phyloP scores from a whole-genome alignment of 2,113 vertebrate genomes.

The Oryzias woworae region DNA sequence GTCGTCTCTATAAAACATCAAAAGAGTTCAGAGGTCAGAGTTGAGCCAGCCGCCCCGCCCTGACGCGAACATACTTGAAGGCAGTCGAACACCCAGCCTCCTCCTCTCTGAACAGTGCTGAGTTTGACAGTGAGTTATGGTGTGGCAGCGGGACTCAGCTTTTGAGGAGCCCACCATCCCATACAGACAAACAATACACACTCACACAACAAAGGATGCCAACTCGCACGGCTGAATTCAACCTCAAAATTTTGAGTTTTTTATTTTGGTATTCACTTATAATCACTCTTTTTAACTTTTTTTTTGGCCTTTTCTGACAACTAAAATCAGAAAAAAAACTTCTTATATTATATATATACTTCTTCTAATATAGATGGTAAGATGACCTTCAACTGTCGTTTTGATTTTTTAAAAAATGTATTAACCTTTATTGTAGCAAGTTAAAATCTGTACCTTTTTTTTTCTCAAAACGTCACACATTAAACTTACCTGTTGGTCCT shows the following conservation, averaged over 20 bases:
- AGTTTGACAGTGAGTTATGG: slow-evolving; percentile 70
- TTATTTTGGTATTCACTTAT: no score
- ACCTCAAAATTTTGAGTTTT: slow-evolving; percentile 39
- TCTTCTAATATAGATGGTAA: no score
- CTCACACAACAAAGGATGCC: slow-evolving; percentile 21
- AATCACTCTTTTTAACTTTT: no score
- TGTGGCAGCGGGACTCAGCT: slow-evolving; percentile 60
- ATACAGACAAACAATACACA: slow-evolving; percentile 34
- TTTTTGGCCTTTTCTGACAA: no score
- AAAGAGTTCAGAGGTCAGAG: slow-evolving; percentile 70
- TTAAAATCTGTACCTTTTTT: no score
- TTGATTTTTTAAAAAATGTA: no score
- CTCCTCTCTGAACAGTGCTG: slow-evolving; percentile 36
- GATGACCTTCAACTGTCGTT: no score
- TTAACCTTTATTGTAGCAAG: no score
- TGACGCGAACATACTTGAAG: slow-evolving; percentile 28
- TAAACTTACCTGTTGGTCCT: no score
- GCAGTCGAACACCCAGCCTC: slow-evolving; percentile 30
- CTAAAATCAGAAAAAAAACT: no score
- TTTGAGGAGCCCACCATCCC: slow-evolving; percentile 63
- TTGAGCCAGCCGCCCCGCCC: slow-evolving; percentile 52
- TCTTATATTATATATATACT: no score
- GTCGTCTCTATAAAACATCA: slow-evolving; percentile 71
- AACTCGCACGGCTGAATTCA: slow-evolving; percentile 29
- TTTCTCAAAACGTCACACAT: no score